These are phyloP conservation scores for Ferrisia virgata DNA, from an alignment of 2,888 invertebrate genomes.

Conservation along the genomic window DNA sequence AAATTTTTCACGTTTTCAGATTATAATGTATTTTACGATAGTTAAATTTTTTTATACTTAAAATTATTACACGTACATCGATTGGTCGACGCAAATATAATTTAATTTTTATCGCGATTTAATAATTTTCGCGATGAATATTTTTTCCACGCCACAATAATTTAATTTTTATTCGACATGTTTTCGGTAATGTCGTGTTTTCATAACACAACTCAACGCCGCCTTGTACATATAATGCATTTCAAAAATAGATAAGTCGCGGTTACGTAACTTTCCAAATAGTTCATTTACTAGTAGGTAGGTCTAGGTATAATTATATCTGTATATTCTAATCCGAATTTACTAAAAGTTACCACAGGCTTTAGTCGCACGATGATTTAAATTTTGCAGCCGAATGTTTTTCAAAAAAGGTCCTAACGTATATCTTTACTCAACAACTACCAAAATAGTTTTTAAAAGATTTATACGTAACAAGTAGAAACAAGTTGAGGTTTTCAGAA, in stretches of 20 bases:
- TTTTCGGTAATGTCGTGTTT: too few species aligned
- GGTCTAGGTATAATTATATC: too few species aligned
- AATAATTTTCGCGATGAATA: neutral
- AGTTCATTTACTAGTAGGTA: neutral
- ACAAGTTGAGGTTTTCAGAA: neutral
- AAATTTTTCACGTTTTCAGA: neutral
- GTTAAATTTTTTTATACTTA: neutral
- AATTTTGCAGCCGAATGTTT: neutral
- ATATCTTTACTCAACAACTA: too few species aligned
- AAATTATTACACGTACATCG: neutral
- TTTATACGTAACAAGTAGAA: neutral
- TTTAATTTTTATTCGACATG: too few species aligned
- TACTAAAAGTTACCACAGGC: neutral
- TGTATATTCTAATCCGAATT: neutral
- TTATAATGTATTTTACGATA: neutral
- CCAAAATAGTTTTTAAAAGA: neutral
- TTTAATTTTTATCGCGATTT: neutral
- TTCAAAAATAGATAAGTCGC: neutral
- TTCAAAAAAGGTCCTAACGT: neutral
- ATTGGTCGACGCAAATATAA: neutral
- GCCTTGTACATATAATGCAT: too few species aligned
- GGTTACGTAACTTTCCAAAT: neutral
- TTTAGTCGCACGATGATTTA: neutral
- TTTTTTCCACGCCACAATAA: neutral
- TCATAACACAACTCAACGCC: too few species aligned